Evolutionary conservation across 1,140 invertebrate species (phyloP).

Genomic region (Meloidogyne exigua): DNA sequence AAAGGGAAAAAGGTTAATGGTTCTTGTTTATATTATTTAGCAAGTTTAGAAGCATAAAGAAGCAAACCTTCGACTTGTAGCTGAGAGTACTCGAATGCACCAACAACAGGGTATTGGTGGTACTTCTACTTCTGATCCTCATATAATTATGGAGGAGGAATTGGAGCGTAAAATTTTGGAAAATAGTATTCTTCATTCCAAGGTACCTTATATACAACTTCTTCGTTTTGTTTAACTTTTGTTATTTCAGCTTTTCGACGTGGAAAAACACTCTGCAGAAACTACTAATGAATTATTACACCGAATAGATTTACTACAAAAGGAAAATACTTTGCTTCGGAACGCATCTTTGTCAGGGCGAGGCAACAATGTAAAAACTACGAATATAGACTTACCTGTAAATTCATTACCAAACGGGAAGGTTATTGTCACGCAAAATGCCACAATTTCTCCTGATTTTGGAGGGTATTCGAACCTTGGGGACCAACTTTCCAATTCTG

Average conservation of each 20-base stretch:
- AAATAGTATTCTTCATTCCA: constrained; percentile 47
- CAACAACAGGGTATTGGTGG: constrained; percentile 18
- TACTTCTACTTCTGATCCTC: constrained; percentile 26
- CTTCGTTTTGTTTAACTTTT: neutral
- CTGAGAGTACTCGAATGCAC: constrained; percentile 34
- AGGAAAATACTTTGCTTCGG: constrained; percentile 29
- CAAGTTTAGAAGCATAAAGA: constrained; percentile 48
- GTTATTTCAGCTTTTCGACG: constrained; percentile 40
- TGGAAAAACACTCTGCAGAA: constrained; percentile 42
- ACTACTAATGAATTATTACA: constrained; percentile 30
- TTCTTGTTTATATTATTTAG: neutral
- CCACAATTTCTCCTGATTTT: neutral
- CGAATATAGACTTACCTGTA: neutral
- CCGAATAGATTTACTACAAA: constrained; percentile 36
- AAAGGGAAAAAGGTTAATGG: constrained; percentile 41
- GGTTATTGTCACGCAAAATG: neutral
- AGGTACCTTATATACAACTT: constrained; percentile 22
- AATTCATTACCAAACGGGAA: neutral
- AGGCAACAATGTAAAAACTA: neutral
- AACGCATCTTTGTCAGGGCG: neutral
- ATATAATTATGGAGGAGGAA: constrained; percentile 45
- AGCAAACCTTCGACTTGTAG: constrained; percentile 48
- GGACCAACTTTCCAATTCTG: neutral
- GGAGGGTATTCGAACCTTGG: neutral
- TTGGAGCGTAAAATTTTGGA: constrained; percentile 47